Evolutionary conservation across 2,797 vertebrate species (phyloP), one percentile per base, ranked within the genome.

Genomic region (Acanthornis magna): DNA sequence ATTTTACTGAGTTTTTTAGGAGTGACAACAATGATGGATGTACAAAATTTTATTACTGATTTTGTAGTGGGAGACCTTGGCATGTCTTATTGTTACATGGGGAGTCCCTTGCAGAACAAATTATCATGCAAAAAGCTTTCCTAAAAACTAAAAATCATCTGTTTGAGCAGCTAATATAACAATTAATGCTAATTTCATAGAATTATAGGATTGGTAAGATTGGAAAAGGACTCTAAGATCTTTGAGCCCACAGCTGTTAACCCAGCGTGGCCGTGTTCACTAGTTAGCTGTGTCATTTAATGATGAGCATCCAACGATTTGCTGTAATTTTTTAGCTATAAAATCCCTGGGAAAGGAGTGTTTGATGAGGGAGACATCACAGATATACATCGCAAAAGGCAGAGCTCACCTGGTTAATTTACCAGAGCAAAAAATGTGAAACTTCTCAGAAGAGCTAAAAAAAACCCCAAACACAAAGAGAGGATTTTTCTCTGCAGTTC

Each of bases 1-100:
- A 16, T 81, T 42, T 15, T 11, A 7, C 19, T 29, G 22, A 72
- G 10, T 70, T 68, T 36, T 50, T 50, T 72, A 30, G 17, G 22
- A 72, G 14, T 20, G 32, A 26, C 8, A 57, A 23, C 10, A 57
- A 1, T 0, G 0, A 42, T 42, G 43, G 55, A 36, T 2, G 0
- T n/a, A 9, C 11, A 65, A 9, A 5, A 16, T 34, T 51, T 51
- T 42, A 34, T 36, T 40, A 36, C 7, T 58, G n/a, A 20, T 1
- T 58, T 72, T 51, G 11, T 50, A 32, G 61, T 25, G 16, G 50
- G 11, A 85, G 3, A 57, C 1, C 16, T 74, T 74, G 45, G 9
- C 11, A 10, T 7, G 10, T 43, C 27, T 65, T 47, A 25, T 65
- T 47, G 5, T 13, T 30, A 17, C 11, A 32, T 5, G 9, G 26